Conservation (phyloP, 2,888 invertebrate species). For the Temnothorax rugatulus region DNA sequence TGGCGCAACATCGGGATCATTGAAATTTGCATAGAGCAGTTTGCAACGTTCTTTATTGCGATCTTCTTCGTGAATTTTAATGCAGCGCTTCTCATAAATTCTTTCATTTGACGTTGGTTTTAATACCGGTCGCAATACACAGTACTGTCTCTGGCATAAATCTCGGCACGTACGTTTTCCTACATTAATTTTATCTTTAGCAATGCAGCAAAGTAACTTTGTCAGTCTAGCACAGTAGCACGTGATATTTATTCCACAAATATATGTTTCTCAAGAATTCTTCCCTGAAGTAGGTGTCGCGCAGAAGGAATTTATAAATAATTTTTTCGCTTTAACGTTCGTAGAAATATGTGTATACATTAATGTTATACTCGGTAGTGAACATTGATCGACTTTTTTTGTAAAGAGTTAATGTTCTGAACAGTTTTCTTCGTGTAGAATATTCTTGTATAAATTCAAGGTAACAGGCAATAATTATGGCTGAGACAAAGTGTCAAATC, state of each 20-base stretch:
- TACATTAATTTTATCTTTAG: conserved; percentile 13
- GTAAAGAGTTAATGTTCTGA: background rate
- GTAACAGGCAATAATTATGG: background rate
- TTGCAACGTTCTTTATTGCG: conserved; percentile 2
- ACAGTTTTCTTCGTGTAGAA: background rate
- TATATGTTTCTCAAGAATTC: background rate
- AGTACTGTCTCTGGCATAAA: background rate
- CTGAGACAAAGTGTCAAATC: background rate
- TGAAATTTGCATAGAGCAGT: conserved; percentile 19
- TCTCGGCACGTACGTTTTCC: background rate
- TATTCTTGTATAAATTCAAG: conserved; percentile 5
- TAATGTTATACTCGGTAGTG: background rate
- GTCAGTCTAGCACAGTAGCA: background rate
- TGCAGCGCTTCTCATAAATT: conserved; percentile 7
- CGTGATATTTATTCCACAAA: background rate
- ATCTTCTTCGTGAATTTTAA: conserved; percentile 16
- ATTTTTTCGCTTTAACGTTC: background rate
- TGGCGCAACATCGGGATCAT: conserved; percentile 21
- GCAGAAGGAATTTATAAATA: background rate
- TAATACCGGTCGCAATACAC: background rate
- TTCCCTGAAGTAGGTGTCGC: background rate
- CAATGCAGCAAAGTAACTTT: background rate
- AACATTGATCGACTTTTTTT: background rate
- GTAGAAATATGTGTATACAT: background rate
- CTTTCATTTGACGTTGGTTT: conserved; percentile 13